A percentile compares a stretch with the other conserved stretches of the same genome.
These are phyloP conservation scores for Brachyrhaphis roseni DNA, from an alignment of 2,797 vertebrate genomes.

Conservation along the genomic window DNA sequence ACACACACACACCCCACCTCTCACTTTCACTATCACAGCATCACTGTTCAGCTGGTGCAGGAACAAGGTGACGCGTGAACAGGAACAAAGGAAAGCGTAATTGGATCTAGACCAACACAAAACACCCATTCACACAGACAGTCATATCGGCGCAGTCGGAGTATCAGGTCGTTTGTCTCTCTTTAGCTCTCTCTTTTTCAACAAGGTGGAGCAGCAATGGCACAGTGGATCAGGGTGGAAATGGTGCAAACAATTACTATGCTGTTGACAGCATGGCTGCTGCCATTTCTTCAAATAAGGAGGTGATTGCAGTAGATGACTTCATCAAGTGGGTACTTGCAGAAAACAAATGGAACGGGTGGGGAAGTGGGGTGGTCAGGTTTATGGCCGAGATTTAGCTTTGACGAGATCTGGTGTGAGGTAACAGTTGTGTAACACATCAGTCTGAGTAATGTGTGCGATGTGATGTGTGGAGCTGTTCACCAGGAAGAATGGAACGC, in stretches of 20 bases:
- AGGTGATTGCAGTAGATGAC: conserved; percentile 24
- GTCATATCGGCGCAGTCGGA: conserved; percentile 10
- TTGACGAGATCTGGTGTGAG: conserved; percentile 31
- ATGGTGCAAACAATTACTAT: not conserved
- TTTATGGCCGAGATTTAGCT: conserved; percentile 44
- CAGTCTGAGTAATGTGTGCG: conserved; percentile 36
- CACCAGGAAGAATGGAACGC: conserved; percentile 65
- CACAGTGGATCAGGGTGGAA: not conserved
- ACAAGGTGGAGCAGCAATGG: conserved; percentile 3
- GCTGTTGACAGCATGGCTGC: not conserved
- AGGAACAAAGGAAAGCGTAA: conserved; percentile 3
- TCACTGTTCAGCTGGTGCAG: conserved; percentile 1
- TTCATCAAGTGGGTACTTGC: conserved; percentile 7
- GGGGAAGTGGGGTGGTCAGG: not conserved
- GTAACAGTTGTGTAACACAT: conserved; percentile 52
- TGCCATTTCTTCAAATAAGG: conserved; percentile 19
- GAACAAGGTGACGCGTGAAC: conserved; percentile 18
- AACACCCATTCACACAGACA: conserved; percentile 16
- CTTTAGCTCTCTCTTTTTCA: conserved; percentile 11
- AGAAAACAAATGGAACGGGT: conserved; percentile 10
- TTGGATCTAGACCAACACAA: conserved; percentile 19
- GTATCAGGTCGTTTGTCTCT: conserved; percentile 12
- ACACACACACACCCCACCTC: not conserved
- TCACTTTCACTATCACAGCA: not conserved
- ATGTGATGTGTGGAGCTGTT: conserved; percentile 66